Conservation (phyloP, 2,113 vertebrate species). For the Merops nubicus region DNA sequence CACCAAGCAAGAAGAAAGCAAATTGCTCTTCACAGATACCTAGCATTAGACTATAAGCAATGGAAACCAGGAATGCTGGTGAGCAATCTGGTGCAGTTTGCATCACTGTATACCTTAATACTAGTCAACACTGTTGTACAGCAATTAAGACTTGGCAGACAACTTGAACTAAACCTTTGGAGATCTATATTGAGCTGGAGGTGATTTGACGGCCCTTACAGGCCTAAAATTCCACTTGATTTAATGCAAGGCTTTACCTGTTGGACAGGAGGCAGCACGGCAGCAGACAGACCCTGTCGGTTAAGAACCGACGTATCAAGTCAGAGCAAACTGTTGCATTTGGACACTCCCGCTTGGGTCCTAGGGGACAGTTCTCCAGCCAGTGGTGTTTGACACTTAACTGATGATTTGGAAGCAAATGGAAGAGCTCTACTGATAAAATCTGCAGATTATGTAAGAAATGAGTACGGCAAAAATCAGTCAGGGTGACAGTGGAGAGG, state of each 20-base stretch:
- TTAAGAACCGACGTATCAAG: not conserved
- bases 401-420: not conserved
- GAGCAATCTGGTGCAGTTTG: not conserved
- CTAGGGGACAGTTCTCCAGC: not conserved
- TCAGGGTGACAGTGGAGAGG: not conserved
- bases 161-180: not conserved
- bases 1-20: not conserved
- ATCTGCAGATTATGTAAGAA: not conserved
- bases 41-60: not conserved
- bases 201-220: not conserved
- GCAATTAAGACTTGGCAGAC: not conserved
- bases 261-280: not conserved
- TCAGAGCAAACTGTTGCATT: not conserved
- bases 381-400: not conserved
- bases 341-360: not conserved
- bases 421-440: not conserved
- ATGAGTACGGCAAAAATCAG: not conserved
- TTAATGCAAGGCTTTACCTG: not conserved
- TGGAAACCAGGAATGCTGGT: not conserved
- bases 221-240: not conserved
- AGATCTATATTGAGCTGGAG: not conserved
- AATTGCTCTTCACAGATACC: not conserved
- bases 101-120: not conserved
- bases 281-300: not conserved
- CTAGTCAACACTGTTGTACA: not conserved